phyloP scores from a whole-genome alignment of 2,797 vertebrate species.

The Heterohyrax brucei region DNA sequence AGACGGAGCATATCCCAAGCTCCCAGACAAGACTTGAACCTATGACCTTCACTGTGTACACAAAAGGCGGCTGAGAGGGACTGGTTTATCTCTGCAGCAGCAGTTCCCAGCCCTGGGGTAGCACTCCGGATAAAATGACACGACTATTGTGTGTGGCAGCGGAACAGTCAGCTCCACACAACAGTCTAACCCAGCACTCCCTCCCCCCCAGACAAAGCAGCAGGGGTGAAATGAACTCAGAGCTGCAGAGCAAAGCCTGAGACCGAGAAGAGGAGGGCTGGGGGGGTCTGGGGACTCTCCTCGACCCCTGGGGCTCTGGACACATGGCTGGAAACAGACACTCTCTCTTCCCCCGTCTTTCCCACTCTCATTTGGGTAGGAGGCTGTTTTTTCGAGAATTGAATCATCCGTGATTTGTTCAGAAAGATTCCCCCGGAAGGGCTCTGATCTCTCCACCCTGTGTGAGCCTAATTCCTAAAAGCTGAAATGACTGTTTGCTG shows the following conservation, averaged over 20 bases:
- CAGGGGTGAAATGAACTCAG: slow-evolving; percentile 87
- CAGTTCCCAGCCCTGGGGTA: slow-evolving; percentile 79
- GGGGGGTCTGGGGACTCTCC: slow-evolving; percentile 72
- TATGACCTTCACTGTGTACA: slow-evolving; percentile 89
- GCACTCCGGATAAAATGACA: slow-evolving; percentile 82
- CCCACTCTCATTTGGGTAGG: slow-evolving; percentile 67
- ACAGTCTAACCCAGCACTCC: slow-evolving; percentile 80
- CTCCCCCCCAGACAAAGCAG: slow-evolving; percentile 88
- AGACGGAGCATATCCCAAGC: slow-evolving; percentile 88
- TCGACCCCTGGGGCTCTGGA: slow-evolving; percentile 80
- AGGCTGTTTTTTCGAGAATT: slow-evolving; percentile 71
- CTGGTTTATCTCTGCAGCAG: slow-evolving; percentile 77
- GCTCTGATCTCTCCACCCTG: slow-evolving; percentile 80
- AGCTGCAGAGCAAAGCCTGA: slow-evolving; percentile 83
- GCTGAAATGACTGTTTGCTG: slow-evolving; percentile 87
- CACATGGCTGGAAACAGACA: slow-evolving; percentile 80
- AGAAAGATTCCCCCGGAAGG: slow-evolving; percentile 82
- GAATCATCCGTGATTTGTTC: slow-evolving; percentile 77
- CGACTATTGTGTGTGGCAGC: slow-evolving; percentile 83
- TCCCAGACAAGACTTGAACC: slow-evolving; percentile 89
- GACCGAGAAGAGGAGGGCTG: slow-evolving; percentile 79
- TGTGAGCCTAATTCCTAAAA: slow-evolving; percentile 85
- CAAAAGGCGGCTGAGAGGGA: slow-evolving; percentile 85
- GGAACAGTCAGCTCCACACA: slow-evolving; percentile 79
- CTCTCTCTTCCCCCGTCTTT: slow-evolving; percentile 68